phyloP scores from a whole-genome alignment of 2,888 invertebrate genomes.

The Microplitis deprimator region DNA sequence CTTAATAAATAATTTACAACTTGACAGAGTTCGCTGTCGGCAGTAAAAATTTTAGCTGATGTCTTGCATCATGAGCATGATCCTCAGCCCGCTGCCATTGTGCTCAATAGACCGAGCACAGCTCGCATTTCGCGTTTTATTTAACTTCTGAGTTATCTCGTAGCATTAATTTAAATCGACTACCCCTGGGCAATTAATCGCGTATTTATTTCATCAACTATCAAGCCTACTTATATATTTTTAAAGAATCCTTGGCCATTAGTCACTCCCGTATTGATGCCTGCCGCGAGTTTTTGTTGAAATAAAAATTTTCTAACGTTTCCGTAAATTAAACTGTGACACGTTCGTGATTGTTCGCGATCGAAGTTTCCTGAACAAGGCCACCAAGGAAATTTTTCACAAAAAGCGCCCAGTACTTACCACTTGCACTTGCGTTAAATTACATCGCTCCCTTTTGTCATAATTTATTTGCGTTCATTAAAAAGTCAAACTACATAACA shows the following conservation, averaged over 20 bases:
- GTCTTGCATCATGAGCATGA: background rate
- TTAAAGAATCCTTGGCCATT: background rate
- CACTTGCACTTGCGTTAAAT: background rate
- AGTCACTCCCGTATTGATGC: background rate
- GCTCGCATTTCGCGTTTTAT: background rate
- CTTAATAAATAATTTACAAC: background rate
- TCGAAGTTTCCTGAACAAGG: background rate
- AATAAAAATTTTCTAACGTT: background rate
- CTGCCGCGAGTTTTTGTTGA: background rate
- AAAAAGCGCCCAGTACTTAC: background rate
- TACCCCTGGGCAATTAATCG: background rate
- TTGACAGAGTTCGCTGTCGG: background rate
- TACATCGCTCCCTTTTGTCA: conserved; percentile 5
- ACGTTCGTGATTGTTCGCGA: conserved; percentile 1
- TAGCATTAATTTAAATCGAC: background rate
- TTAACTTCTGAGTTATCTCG: background rate
- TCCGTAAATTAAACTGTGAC: background rate
- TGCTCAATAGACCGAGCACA: background rate
- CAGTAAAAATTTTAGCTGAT: background rate
- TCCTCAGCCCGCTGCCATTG: background rate
- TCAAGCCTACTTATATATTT: background rate
- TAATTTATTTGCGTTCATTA: conserved; percentile 3
- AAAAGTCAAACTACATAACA: background rate
- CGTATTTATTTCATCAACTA: background rate
- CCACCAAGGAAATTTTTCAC: background rate